A percentile compares a stretch with the other conserved stretches of the same genome.
These are phyloP conservation scores for Hydrocynus forskahlii DNA, from an alignment of 2,797 vertebrate genomes.

Conservation along the genomic window DNA sequence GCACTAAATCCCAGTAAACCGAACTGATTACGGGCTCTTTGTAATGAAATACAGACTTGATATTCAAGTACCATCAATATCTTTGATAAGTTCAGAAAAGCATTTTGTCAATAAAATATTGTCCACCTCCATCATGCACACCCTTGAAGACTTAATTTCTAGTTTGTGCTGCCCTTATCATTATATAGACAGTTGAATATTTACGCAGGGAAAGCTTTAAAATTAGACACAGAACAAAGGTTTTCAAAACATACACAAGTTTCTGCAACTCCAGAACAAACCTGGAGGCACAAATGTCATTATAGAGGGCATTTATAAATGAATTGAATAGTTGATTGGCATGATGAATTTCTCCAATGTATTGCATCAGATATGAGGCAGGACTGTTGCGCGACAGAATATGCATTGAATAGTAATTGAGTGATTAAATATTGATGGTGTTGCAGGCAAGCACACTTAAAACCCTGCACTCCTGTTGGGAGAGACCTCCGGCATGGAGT, in stretches of 20 bases:
- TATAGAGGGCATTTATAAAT: slow-evolving; percentile 44
- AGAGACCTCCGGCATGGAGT: slow-evolving; percentile 52
- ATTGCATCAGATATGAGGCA: slow-evolving; percentile 39
- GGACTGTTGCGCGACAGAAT: slow-evolving; percentile 40
- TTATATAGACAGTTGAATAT: slow-evolving; percentile 21
- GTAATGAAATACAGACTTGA: too few relatives aligned
- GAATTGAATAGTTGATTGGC: slow-evolving; percentile 43
- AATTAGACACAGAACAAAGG: slow-evolving; percentile 31
- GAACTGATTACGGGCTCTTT: too few relatives aligned
- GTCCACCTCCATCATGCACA: neutral
- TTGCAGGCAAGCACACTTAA: slow-evolving; percentile 58
- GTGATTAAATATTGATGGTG: slow-evolving; percentile 58
- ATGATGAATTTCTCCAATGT: slow-evolving; percentile 41
- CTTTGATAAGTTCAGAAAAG: too few relatives aligned
- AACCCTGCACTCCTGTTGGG: slow-evolving; percentile 47
- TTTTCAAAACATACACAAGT: slow-evolving; percentile 24
- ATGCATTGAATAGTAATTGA: slow-evolving; percentile 58
- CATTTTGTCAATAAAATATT: too few relatives aligned
- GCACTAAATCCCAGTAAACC: too few relatives aligned
- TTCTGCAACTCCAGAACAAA: slow-evolving; percentile 26
- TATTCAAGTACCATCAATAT: too few relatives aligned
- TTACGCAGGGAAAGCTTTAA: slow-evolving; percentile 20
- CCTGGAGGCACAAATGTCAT: slow-evolving; percentile 20
- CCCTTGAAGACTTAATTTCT: slow-evolving; percentile 9
- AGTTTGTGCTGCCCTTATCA: slow-evolving; percentile 24